phyloP scores from a whole-genome alignment of 2,113 vertebrate genomes.

The Anolis sagrei region DNA sequence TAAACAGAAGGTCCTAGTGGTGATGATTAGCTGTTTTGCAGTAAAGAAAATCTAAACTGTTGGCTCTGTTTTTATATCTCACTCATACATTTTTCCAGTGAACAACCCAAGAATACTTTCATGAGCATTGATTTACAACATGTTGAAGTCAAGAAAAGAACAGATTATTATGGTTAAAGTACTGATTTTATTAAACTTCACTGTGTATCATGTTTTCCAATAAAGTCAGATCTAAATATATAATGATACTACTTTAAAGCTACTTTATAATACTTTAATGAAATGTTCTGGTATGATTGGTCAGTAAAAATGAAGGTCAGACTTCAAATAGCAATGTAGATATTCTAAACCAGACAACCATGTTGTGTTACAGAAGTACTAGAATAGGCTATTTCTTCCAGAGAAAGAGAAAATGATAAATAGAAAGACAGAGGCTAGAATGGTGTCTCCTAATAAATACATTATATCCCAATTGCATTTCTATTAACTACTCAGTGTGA shows the following conservation, averaged over 20 bases:
- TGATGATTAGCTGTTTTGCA: background rate
- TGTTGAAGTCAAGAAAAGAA: fast-evolving
- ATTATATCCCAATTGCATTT: too few species aligned
- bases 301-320: background rate
- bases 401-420: too few species aligned
- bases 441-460: too few species aligned
- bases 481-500: too few species aligned
- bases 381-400: background rate
- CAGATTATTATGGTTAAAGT: background rate
- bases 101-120: background rate
- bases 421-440: too few species aligned
- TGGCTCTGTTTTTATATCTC: background rate
- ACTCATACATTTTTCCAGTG: background rate
- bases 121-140: background rate
- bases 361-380: background rate
- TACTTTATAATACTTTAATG: background rate
- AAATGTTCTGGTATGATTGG: background rate
- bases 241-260: background rate
- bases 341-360: too few species aligned
- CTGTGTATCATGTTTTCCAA: background rate
- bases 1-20: slow-evolving; percentile 9
- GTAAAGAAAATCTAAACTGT: background rate
- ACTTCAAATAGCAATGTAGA: background rate
- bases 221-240: background rate
- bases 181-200: background rate